phyloP scores from a whole-genome alignment of 1,140 invertebrate genomes.

The Acyrthosiphon pisum region DNA sequence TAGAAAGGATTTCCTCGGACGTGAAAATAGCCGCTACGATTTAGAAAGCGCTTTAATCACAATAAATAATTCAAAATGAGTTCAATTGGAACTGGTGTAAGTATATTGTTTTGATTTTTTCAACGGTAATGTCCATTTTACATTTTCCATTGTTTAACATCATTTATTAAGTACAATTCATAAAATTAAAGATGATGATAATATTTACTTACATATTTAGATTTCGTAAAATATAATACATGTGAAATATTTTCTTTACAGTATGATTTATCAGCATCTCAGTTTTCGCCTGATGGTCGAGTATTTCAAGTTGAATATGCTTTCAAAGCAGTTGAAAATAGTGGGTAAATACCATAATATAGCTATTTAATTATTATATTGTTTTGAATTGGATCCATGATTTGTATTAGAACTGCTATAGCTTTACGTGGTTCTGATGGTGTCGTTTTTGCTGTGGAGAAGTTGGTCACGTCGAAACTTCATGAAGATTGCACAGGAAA shows the following conservation, averaged over 20 bases:
- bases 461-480: conserved; percentile 95
- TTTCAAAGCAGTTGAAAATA: conserved; percentile 98
- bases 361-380: conserved; percentile 31
- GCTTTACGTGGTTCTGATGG: conserved; percentile 95
- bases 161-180: not conserved
- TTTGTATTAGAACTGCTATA: conserved; percentile 78
- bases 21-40: no score
- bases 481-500: conserved; percentile 94
- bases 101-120: conserved; percentile 63
- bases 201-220: not conserved
- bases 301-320: conserved; percentile 99
- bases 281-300: conserved; percentile 98
- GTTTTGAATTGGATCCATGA: conserved; percentile 35
- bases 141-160: not conserved
- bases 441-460: conserved; percentile 97
- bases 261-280: conserved; percentile 99
- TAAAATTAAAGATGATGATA: not conserved
- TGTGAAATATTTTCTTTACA: conserved; percentile 66
- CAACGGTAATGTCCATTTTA: not conserved
- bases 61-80: conserved; percentile 73
- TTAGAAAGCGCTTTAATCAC: not conserved
- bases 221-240: conserved; percentile 59
- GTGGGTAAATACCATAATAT: conserved; percentile 74
- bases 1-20: no score
- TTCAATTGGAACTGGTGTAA: conserved; percentile 94